phyloP scores from a whole-genome alignment of 2,113 vertebrate genomes.

The Dasypus novemcinctus region DNA sequence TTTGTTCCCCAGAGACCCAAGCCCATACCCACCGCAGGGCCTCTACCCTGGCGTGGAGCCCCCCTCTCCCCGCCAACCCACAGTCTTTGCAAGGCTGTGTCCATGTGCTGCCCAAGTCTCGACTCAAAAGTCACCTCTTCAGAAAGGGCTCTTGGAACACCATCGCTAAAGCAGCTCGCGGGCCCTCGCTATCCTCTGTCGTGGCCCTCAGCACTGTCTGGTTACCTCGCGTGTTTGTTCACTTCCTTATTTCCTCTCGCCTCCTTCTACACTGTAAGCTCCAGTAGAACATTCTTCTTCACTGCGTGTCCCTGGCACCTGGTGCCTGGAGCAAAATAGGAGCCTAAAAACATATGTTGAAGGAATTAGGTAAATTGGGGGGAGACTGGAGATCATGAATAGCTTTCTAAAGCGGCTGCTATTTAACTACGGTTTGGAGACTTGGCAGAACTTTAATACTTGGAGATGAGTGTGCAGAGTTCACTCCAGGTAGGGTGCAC shows the following conservation, averaged over 20 bases:
- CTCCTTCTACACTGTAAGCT: neutral
- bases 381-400: neutral
- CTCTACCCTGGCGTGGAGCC: neutral
- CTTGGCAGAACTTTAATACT: neutral
- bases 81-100: neutral
- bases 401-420: neutral
- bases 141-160: no score
- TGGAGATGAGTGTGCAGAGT: neutral
- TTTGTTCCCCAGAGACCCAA: neutral
- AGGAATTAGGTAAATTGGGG: neutral
- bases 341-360: neutral
- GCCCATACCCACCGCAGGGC: neutral
- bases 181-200: neutral
- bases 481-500: neutral
- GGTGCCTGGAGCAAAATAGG: neutral
- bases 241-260: neutral
- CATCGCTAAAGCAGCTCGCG: neutral
- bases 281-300: fast-evolving
- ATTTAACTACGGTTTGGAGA: neutral
- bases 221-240: neutral
- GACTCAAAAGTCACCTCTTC: neutral
- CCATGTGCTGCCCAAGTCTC: neutral
- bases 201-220: neutral
- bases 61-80: neutral
- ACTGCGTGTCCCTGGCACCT: neutral